These are phyloP conservation scores for Melanostigma gelatinosum DNA, from an alignment of 2,113 vertebrate genomes.

Conservation along the genomic window DNA sequence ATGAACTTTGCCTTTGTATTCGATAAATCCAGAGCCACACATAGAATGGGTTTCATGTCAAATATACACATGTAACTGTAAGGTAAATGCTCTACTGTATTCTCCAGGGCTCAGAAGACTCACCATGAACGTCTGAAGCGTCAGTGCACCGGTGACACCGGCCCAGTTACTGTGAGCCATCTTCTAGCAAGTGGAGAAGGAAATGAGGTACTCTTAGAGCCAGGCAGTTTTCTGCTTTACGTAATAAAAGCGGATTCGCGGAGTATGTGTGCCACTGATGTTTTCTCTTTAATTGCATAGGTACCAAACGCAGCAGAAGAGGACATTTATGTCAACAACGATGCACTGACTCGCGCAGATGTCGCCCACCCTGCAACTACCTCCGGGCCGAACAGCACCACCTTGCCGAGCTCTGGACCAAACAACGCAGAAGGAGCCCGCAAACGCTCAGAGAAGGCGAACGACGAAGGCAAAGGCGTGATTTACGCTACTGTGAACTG, in stretches of 20 bases:
- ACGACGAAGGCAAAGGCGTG: background rate
- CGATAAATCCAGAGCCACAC: background rate
- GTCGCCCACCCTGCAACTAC: background rate
- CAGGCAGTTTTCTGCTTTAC: background rate
- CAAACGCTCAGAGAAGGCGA: background rate
- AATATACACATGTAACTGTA: background rate
- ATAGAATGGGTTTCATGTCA: background rate
- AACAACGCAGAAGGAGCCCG: background rate
- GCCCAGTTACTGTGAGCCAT: background rate
- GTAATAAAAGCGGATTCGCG: background rate
- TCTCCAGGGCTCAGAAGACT: constrained; percentile 34
- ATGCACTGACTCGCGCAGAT: background rate
- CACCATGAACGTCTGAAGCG: background rate
- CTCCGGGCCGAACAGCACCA: background rate
- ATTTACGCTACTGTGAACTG: constrained; percentile 28
- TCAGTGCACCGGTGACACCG: background rate
- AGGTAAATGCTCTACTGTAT: background rate
- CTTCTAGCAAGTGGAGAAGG: background rate
- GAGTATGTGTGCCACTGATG: background rate
- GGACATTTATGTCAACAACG: background rate
- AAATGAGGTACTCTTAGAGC: constrained; percentile 28
- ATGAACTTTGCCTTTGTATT: background rate
- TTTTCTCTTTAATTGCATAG: constrained; percentile 21
- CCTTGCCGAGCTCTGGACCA: background rate
- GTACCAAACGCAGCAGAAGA: background rate